Evolutionary conservation across 2,888 invertebrate species (phyloP), one percentile per base, ranked within the genome.

Genomic region (Luffia ferchaultella): DNA sequence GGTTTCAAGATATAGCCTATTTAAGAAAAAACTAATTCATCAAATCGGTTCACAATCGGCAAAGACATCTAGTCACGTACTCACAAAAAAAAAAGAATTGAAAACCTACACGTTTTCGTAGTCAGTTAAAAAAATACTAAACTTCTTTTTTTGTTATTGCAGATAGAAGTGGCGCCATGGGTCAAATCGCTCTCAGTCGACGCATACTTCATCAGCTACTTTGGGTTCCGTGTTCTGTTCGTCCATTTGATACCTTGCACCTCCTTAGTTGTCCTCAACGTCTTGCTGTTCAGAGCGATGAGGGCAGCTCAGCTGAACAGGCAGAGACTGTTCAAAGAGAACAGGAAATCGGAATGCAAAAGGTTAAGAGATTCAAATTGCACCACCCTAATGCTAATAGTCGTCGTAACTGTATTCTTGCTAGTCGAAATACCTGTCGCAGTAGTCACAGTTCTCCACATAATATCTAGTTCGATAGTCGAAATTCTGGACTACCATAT

Each of bases 191-290:
- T 93, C 18, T 88, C 90, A 0, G 79, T 88, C 55, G 89, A 93
- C 69, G 78, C 90, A 3, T 97, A 95, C 78, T 97, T 89, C 79
- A 91, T 91, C 53, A 85, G 89, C 9, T 95, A 93, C 74, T 94
- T 87, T 78, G 88, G 91, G 64, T 96, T 96, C 71, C 87, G 97
- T 15, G 93, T 96, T 12, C 76, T 97, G 5, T 95, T 95, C 73
- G 95, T 97, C n/a, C 95, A 97, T 68, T 82, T 95, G 55, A 85
- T 95, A 52, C 97, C 97, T 0, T 97, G 97, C 80, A 89, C 93
- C 9, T 89, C 93, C 1, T 85, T 98, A 43, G 95, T 97, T 0
- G 91, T 95, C 16, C 86, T 98, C 48, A 97, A 97, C 69, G 89
- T 93, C 0, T 83, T 96, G 7, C 87, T 98, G 2, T 95, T 97